Conservation (phyloP, 2,113 vertebrate genomes). For the Perca schrenkii region DNA sequence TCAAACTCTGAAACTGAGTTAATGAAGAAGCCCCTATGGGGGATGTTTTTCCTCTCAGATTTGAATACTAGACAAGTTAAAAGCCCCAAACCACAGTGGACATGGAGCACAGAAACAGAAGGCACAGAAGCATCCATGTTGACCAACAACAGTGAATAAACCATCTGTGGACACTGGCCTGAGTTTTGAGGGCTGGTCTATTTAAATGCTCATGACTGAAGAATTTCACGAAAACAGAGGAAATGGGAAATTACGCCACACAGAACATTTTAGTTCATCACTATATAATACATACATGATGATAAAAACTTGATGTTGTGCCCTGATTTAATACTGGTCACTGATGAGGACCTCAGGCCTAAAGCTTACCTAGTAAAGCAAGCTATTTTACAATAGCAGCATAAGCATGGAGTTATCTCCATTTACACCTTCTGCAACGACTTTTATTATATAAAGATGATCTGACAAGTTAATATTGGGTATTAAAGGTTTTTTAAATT, state of each 20-base stretch:
- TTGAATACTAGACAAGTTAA: neutral
- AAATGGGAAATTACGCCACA: neutral
- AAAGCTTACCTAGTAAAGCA: neutral
- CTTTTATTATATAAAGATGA: neutral
- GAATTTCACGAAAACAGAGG: neutral
- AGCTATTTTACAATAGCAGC: neutral
- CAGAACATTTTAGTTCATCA: neutral
- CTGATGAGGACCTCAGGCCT: neutral
- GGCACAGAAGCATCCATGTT: neutral
- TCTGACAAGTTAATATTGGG: neutral
- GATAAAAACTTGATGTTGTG: neutral
- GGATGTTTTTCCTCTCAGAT: neutral
- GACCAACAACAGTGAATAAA: neutral
- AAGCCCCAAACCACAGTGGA: constrained; percentile 5
- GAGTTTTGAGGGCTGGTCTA: neutral
- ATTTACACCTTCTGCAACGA: neutral
- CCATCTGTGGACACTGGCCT: neutral
- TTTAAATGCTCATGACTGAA: neutral
- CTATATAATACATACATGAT: neutral
- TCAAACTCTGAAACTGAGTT: too few relatives aligned
- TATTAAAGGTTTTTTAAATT: neutral
- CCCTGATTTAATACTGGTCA: neutral
- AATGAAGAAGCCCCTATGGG: too few relatives aligned
- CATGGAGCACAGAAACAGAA: neutral
- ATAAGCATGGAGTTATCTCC: neutral